Evolutionary conservation across 2,113 vertebrate species (phyloP), one percentile per base, ranked within the genome.

Genomic region (Oceanites oceanicus): DNA sequence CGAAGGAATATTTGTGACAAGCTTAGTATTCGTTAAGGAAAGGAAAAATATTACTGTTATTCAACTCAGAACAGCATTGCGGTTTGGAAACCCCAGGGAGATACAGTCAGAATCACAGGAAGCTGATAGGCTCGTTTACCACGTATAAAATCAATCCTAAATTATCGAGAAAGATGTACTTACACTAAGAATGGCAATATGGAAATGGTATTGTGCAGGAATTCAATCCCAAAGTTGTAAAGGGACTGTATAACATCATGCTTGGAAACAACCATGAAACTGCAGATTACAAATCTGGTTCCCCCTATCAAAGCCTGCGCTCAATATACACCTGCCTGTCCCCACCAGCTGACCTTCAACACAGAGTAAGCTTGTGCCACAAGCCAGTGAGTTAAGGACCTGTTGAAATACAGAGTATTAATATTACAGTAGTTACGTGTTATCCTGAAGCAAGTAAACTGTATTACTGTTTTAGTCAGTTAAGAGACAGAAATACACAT

Each of bases 321-420:
- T 83, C 32, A 36, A 2, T 21, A 44, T 42, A 36, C 19, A 49
- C 13, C 27, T 73, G 38, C 21, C 21, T 65, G 16, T 56, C 13
- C 29, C 52, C 47, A 47, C 6, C 42, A 67, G 36, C 29, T 62
- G 34, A 72, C 26, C 13, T 55, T 58, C 36, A 47, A 8, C n/a
- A 20, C 0, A 2, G 12, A 49, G 22, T 45, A 32, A 68, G 11
- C 29, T 62, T 71, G 9, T 76, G 29, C 47, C 16, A 23, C 8
- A 32, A 76, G 17, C 25, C 26, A n/a, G 13, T 0, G 0, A 42
- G 7, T 36, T 71, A 53, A 53, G 18, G 27, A 71, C 8, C 15
- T 67, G 12, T 25, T 59, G 10, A 78, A 74, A 3, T 15, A 49
- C 7, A 75, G 13, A 22, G 20, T 38, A 70, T n/a, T 36, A 52